Base-by-base conservation (phyloP, 2,888 invertebrate species). In the Ectemnius cavifrons region DNA sequence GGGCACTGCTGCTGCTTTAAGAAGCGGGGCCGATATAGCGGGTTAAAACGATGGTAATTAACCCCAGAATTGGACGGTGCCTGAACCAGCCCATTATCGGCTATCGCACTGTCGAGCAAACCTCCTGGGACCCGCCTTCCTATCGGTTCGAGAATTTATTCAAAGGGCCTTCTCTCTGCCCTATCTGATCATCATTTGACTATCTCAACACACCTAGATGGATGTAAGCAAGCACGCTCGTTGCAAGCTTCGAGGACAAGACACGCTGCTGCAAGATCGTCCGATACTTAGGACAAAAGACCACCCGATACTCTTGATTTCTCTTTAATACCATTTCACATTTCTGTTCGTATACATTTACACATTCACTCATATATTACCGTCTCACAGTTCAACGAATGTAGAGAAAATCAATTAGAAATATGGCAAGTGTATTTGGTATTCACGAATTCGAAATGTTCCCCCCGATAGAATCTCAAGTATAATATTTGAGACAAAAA, bases 1-100 rank as follows among this genome's bases (percentile, higher is more conserved):
- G 58, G 71, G 73, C 63, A 73, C 66, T 64, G 67, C 37, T 59
- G 46, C 66, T 70, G 57, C 65, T 75, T 75, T 79, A 81, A 81
- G 81, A 81, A 81, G 72, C 61, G 63, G 27, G 37, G 61, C 49
- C 74, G 67, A 77, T 79, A 83, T 79, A 75, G 76, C 74, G 77
- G 87, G 87, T 88, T 85, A 83, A 84, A 87, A 82, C 85, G 84
- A 88, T 86, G 86, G 84, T 87, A 88, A 88, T 88, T 88, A 88
- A 87, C 87, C 87, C 78, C 74, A 77, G 80, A 83, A 87, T 87
- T 82, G 84, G 85, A 82, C 82, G 83, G 82, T 75, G 82, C 75
- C 83, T 77, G 85, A 84, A 87, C 84, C 83, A 81, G 84, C 84
- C 85, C 78, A 86, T 87, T 88, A 88, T 88, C 87, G 88, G 86